Evolutionary conservation across 30 jellyfish, hydroid and myxozoan genomes (phyloP).

Genomic region (Clytia hemisphaerica): DNA sequence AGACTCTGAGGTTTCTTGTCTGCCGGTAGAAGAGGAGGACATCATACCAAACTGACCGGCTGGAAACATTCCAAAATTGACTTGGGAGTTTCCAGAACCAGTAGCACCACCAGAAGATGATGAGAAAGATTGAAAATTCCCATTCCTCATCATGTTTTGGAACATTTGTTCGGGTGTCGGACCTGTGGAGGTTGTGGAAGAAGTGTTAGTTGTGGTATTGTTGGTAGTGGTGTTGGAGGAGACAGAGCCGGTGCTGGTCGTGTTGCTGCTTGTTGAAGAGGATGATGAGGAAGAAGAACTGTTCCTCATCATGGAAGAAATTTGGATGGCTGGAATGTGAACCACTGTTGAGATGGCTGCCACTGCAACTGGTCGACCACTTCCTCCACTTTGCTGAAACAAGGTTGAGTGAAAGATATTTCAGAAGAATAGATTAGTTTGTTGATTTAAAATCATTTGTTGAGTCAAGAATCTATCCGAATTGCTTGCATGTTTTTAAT

Average conservation of each 20-base stretch:
- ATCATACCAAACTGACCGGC: no score
- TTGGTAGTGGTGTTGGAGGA: background rate
- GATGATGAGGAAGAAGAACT: constrained; percentile 24
- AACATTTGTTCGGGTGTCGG: background rate
- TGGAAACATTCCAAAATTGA: constrained; percentile 12
- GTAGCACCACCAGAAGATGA: constrained; percentile 2
- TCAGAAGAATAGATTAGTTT: no score
- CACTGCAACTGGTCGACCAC: constrained; percentile 31
- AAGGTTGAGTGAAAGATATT: no score
- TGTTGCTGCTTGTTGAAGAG: background rate
- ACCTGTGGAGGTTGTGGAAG: constrained; percentile 19
- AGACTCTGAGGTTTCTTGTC: no score
- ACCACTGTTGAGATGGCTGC: constrained; percentile 74
- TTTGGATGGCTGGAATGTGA: constrained; percentile 54
- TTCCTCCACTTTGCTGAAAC: no score
- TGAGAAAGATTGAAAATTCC: background rate
- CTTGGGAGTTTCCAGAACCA: background rate
- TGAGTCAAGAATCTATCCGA: no score
- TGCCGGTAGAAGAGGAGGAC: no score
- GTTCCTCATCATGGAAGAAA: no score
- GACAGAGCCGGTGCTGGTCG: constrained; percentile 2
- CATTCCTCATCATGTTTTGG: background rate
- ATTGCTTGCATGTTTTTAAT: no score
- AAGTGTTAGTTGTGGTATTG: constrained; percentile 1
- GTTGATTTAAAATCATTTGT: no score